Percentiles rank a stretch among this genome's conserved stretches.
phyloP scores from a whole-genome alignment of 2,113 vertebrate species.

The Corythaeola cristata region DNA sequence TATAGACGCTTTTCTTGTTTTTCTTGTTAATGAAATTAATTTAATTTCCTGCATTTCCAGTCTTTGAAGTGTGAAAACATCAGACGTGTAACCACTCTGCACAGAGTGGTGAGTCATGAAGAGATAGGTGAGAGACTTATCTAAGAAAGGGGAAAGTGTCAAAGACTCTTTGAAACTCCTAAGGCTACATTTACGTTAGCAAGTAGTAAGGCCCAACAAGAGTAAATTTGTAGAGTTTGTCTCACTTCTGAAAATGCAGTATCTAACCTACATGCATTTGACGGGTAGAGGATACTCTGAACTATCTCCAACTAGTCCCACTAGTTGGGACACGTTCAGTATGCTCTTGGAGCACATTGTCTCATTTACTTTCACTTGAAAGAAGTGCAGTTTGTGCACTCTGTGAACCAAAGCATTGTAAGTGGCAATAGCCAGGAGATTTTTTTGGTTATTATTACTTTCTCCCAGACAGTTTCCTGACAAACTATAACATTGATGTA shows the following conservation, averaged over 20 bases:
- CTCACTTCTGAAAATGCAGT: neutral
- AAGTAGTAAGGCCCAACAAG: neutral
- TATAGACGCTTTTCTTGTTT: too few relatives aligned
- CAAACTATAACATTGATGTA: neutral
- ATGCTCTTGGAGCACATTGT: neutral
- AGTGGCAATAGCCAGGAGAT: neutral
- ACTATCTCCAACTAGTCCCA: neutral
- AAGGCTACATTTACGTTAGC: neutral
- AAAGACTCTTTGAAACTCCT: neutral
- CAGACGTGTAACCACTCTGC: neutral
- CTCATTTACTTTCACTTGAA: neutral
- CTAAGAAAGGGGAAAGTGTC: neutral
- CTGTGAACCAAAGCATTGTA: neutral
- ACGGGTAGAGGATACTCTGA: neutral
- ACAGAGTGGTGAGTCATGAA: neutral
- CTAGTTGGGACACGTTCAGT: neutral
- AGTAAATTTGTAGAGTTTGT: neutral
- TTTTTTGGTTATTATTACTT: neutral
- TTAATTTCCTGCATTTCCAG: neutral
- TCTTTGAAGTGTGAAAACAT: neutral
- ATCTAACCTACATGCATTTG: neutral
- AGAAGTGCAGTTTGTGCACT: neutral
- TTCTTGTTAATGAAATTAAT: neutral
- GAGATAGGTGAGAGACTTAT: neutral
- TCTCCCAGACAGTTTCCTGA: neutral